These are phyloP conservation scores for Geodia barretti DNA, from an alignment of 37 sponge, comb jelly and placozoan genomes.

Conservation along the genomic window DNA sequence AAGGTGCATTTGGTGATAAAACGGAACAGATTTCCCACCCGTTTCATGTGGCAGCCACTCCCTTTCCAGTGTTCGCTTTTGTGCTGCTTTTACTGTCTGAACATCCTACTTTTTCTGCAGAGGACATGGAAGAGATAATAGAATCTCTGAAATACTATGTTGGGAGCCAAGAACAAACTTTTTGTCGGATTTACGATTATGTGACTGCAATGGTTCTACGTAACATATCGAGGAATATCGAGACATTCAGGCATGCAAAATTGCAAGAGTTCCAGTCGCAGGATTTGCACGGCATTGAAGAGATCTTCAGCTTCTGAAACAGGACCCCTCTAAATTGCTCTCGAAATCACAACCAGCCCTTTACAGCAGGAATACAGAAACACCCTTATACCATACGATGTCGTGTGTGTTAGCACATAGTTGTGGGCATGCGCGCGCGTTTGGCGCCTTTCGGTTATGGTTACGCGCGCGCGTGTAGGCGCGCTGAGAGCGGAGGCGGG, in stretches of 20 bases:
- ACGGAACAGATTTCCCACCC: neutral
- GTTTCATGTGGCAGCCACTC: neutral
- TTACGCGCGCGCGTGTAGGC: too few species aligned
- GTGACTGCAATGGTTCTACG: neutral
- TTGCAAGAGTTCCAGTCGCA: neutral
- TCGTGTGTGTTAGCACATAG: too few species aligned
- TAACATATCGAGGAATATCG: neutral
- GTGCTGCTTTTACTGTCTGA: neutral
- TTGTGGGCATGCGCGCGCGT: too few species aligned
- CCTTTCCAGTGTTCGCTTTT: neutral
- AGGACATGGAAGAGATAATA: neutral
- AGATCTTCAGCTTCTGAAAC: neutral
- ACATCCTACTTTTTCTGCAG: neutral
- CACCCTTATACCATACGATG: too few species aligned
- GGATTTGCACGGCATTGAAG: neutral
- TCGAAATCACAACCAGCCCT: too few species aligned
- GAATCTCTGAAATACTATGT: neutral
- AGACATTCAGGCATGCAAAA: neutral
- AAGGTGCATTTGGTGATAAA: neutral
- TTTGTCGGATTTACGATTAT: neutral
- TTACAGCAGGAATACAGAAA: too few species aligned
- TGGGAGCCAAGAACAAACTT: neutral
- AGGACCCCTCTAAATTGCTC: too few species aligned
- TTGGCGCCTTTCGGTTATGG: too few species aligned
- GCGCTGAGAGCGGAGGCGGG: too few species aligned